A percentile compares a stretch with the other conserved stretches of the same genome.
Evolutionary conservation across 2,888 invertebrate genomes (phyloP).

Genomic region (Formica aserva): DNA sequence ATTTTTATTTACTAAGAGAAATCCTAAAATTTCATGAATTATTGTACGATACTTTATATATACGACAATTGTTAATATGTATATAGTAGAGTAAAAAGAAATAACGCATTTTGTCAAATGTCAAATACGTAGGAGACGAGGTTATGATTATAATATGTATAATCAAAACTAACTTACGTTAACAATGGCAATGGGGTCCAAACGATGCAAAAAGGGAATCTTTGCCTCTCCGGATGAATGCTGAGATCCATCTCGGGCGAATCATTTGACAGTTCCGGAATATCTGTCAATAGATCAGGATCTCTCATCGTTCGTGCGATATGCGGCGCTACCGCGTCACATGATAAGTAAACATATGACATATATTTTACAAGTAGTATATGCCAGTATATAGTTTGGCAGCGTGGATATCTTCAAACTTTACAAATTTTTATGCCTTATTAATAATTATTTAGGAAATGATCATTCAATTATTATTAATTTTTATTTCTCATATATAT

Average conservation of each 20-base stretch:
- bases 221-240: slow-evolving; percentile 78
- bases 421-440: background rate
- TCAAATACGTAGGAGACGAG: slow-evolving; percentile 15
- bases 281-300: slow-evolving; percentile 29
- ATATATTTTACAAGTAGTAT: background rate
- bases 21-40: background rate
- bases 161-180: slow-evolving; percentile 88
- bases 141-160: slow-evolving; percentile 29
- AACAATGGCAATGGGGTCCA: slow-evolving; percentile 98
- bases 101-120: background rate
- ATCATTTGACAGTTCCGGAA: slow-evolving; percentile 34
- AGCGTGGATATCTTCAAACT: background rate
- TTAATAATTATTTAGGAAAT: background rate
- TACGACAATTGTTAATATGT: background rate
- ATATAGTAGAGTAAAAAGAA: background rate
- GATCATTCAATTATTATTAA: background rate
- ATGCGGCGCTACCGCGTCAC: background rate
- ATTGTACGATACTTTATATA: background rate
- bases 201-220: slow-evolving; percentile 96
- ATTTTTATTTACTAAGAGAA: background rate
- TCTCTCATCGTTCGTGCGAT: slow-evolving; percentile 54
- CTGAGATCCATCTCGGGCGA: slow-evolving; percentile 74
- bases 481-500: background rate
- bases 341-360: background rate
- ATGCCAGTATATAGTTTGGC: background rate